These are phyloP conservation scores for Cephus pulcher DNA, from an alignment of 2,888 invertebrate genomes.

Conservation along the genomic window DNA sequence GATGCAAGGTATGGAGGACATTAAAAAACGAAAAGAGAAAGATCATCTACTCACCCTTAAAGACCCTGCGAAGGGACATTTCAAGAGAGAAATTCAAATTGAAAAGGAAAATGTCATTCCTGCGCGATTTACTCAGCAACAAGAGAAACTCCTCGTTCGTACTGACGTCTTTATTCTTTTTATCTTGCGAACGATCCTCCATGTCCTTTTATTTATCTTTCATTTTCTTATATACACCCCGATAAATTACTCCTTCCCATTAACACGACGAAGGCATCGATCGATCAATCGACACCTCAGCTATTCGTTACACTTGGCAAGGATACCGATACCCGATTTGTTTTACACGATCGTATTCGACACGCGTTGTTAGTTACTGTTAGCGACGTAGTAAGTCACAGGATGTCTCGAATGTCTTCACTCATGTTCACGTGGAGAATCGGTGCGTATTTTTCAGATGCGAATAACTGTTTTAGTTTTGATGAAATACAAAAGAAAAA, in stretches of 20 bases:
- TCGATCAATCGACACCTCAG: not conserved
- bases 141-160: constrained; percentile 30
- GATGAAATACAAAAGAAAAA: not conserved
- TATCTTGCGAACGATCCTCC: not conserved
- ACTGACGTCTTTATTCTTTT: not conserved
- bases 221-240: not conserved
- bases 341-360: not conserved
- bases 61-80: constrained; percentile 42
- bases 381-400: not conserved
- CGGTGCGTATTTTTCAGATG: not conserved
- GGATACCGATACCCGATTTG: not conserved
- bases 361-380: not conserved
- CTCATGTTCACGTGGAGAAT: not conserved
- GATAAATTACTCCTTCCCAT: not conserved
- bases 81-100: constrained; percentile 40
- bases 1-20: not conserved
- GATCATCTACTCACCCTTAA: constrained; percentile 41
- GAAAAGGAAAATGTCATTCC: constrained; percentile 40
- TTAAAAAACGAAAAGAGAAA: not conserved
- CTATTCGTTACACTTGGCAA: not conserved
- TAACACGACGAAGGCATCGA: not conserved
- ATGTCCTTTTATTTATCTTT: not conserved
- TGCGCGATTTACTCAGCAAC: constrained; percentile 42
- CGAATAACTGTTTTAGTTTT: not conserved
- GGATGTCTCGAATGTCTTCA: not conserved